Evolutionary conservation across 2,888 invertebrate genomes (phyloP).

Genomic region (Troides aeacus): DNA sequence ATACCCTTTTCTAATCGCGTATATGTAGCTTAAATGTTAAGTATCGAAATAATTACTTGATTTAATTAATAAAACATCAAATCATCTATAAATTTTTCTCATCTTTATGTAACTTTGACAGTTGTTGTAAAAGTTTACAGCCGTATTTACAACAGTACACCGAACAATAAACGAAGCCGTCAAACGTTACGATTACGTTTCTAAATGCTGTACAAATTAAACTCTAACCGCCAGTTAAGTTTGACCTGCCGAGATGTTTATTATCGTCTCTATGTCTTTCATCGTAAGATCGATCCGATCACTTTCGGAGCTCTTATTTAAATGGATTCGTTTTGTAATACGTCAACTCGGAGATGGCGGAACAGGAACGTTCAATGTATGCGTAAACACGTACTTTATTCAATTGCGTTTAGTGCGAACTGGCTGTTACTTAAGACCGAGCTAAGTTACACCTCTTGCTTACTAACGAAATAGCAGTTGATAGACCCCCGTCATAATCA

Average conservation of each 20-base stretch:
- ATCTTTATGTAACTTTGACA: too few species aligned
- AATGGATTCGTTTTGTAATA: conserved; percentile 46
- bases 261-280: not conserved
- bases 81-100: too few species aligned
- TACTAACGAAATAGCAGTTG: too few species aligned
- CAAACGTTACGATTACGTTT: conserved; percentile 56
- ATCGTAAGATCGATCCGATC: not conserved
- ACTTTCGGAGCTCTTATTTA: conserved; percentile 38
- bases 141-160: conserved; percentile 39
- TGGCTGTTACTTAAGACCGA: conserved; percentile 36
- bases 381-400: conserved; percentile 56
- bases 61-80: too few species aligned
- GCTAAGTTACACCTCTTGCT: too few species aligned
- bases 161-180: conserved; percentile 54
- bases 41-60: too few species aligned
- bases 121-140: too few species aligned
- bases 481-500: too few species aligned
- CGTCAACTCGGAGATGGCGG: conserved; percentile 59
- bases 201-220: conserved; percentile 62
- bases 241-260: conserved; percentile 34
- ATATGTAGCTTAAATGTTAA: too few species aligned
- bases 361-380: conserved; percentile 63
- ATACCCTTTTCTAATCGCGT: too few species aligned
- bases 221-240: conserved; percentile 41
- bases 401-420: conserved; percentile 49